Evolutionary conservation across 2,888 invertebrate genomes (phyloP).

Genomic region (Amorpha juglandis): DNA sequence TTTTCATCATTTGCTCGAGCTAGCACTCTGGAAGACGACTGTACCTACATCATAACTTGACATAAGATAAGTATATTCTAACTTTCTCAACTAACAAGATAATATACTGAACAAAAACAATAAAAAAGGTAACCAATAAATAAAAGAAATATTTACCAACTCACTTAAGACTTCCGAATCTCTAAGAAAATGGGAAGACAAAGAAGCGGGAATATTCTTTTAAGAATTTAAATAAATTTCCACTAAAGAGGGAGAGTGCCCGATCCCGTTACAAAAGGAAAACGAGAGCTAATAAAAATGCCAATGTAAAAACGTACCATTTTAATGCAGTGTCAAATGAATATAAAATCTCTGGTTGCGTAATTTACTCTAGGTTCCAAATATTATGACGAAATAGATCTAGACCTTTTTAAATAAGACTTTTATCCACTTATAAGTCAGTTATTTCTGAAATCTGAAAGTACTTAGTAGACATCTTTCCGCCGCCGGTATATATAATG

Average conservation of each 20-base stretch:
- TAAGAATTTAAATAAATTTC: conserved; percentile 80
- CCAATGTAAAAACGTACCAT: conserved; percentile 62
- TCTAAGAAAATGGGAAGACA: conserved; percentile 53
- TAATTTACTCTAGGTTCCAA: not conserved
- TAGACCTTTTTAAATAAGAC: too few relatives aligned
- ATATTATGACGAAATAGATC: not conserved
- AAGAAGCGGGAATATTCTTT: conserved; percentile 67
- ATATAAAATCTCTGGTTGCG: conserved; percentile 48
- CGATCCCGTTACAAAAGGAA: conserved; percentile 74
- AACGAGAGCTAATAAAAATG: conserved; percentile 75
- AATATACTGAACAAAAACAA: not conserved
- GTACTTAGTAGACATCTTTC: too few relatives aligned
- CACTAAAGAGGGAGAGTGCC: conserved; percentile 59
- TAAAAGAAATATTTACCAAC: conserved; percentile 57
- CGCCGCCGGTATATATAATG: too few relatives aligned
- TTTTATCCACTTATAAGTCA: too few relatives aligned
- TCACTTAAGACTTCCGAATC: conserved; percentile 66
- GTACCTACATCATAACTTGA: not conserved
- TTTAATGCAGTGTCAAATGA: conserved; percentile 69
- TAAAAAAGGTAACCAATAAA: conserved; percentile 34
- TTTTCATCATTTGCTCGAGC: too few relatives aligned
- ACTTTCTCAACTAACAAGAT: not conserved
- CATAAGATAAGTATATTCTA: not conserved
- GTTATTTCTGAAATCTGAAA: too few relatives aligned
- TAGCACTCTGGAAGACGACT: too few relatives aligned